Evolutionary conservation across 2,113 vertebrate species (phyloP), one percentile per base, ranked within the genome.

Genomic region (Charadrius vociferus): DNA sequence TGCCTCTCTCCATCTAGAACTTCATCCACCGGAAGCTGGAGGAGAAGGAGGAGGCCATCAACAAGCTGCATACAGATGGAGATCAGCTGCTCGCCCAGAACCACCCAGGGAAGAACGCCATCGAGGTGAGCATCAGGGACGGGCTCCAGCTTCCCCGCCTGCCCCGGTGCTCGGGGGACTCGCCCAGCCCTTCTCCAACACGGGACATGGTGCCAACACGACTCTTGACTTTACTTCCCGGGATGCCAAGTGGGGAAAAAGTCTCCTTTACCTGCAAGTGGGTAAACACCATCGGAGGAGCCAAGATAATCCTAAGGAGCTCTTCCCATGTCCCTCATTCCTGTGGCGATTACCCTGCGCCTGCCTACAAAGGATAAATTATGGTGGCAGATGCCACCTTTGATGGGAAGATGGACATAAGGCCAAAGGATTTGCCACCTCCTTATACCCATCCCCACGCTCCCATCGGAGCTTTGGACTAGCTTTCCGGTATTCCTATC

Each of bases 1-100:
- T 3, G 0, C 47, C 34, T 81, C 39, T 53, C 61, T 22, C 14
- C 86, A 49, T 43, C 71, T 90, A 99, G 99, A 99, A 99, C 94
- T 99, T 99, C 95, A 99, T 99, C 95, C 98, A 98, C 59, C 99
- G 99, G 58, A 99, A 99, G 97, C 98, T 99, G 95, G 99, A 99
- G 97, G 97, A 98, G 87, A 99, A 99, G 83, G 99, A 99, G 90
- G 98, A 98, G 34, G 98, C 98, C 58, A 86, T 99, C 97, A 99
- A 99, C 87, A 99, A 99, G 86, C 98, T 99, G 72, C 99, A 99
- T 0, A 97, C 98, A 0, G 99, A 99, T 16, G 99, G 99, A 14
- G 99, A 99, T 26, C 98, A 98, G 81, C 97, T 99, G 87, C 92
- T 99, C 3, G 77, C 97, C 1, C 77, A 98, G 1, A 97, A 98